phyloP scores from a whole-genome alignment of 2,888 invertebrate species.

The Tineola bisselliella region DNA sequence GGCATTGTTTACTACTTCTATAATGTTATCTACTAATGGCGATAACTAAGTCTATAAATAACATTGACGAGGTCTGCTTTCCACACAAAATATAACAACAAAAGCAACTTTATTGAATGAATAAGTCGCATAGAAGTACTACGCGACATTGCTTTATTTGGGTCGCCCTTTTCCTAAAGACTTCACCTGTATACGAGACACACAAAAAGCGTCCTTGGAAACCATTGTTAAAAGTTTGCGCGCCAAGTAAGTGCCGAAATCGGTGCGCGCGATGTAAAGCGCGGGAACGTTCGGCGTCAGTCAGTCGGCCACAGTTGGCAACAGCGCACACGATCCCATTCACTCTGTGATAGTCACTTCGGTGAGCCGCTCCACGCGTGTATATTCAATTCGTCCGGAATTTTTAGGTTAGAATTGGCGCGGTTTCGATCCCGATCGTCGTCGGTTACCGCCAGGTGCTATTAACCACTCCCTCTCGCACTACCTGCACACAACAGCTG shows the following conservation, averaged over 20 bases:
- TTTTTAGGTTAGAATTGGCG: slow-evolving; percentile 61
- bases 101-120: background rate
- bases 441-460: slow-evolving; percentile 49
- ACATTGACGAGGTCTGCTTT: background rate
- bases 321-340: slow-evolving; percentile 31
- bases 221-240: slow-evolving; percentile 55
- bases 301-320: slow-evolving; percentile 34
- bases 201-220: slow-evolving; percentile 61
- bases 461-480: slow-evolving; percentile 44
- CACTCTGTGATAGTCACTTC: background rate
- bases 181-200: slow-evolving; percentile 45
- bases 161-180: slow-evolving; percentile 17
- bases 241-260: slow-evolving; percentile 63
- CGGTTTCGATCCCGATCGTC: slow-evolving; percentile 28
- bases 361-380: background rate
- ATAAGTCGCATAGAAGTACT: background rate
- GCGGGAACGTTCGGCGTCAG: slow-evolving; percentile 27
- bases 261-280: slow-evolving; percentile 27
- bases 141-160: slow-evolving; percentile 6
- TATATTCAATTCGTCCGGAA: background rate
- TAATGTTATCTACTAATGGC: background rate
- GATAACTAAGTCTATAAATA: background rate
- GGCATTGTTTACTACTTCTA: background rate
- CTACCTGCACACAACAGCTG: slow-evolving; percentile 60
- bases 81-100: background rate